A percentile compares a stretch with the other conserved stretches of the same genome.
phyloP scores from a whole-genome alignment of 2,797 vertebrate genomes.

The Gallinago solitaria region DNA sequence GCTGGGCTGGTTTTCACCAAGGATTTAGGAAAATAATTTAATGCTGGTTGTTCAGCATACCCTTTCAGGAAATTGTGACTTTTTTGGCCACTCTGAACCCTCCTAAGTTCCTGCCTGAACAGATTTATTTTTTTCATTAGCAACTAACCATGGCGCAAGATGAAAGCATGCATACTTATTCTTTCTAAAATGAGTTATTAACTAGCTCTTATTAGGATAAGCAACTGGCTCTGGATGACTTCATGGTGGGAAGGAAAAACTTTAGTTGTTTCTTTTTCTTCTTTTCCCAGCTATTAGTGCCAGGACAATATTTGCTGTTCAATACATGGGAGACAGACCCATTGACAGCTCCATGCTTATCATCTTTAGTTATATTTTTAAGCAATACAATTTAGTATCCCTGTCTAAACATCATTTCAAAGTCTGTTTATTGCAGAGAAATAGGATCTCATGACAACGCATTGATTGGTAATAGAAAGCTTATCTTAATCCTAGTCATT shows the following conservation, averaged over 20 bases:
- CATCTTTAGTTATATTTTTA: neutral
- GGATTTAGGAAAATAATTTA: neutral
- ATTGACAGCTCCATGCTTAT: neutral
- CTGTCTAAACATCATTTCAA: neutral
- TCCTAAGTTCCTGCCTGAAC: neutral
- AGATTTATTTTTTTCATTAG: neutral
- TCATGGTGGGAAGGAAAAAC: neutral
- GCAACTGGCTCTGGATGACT: neutral
- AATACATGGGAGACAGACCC: neutral
- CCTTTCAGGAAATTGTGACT: neutral
- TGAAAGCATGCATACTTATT: neutral
- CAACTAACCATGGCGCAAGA: neutral
- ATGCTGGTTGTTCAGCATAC: neutral
- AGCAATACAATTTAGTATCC: neutral
- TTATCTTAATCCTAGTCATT: neutral
- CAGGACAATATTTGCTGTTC: neutral
- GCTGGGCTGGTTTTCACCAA: neutral
- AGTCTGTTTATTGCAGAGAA: neutral
- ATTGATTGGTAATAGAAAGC: neutral
- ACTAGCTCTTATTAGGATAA: neutral
- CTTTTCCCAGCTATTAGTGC: neutral
- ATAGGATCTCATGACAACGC: neutral
- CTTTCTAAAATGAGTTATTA: neutral
- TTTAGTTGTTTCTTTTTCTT: neutral
- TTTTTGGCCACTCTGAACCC: neutral